These are phyloP conservation scores for Biston betularia DNA, from an alignment of 2,888 invertebrate species.

Conservation along the genomic window DNA sequence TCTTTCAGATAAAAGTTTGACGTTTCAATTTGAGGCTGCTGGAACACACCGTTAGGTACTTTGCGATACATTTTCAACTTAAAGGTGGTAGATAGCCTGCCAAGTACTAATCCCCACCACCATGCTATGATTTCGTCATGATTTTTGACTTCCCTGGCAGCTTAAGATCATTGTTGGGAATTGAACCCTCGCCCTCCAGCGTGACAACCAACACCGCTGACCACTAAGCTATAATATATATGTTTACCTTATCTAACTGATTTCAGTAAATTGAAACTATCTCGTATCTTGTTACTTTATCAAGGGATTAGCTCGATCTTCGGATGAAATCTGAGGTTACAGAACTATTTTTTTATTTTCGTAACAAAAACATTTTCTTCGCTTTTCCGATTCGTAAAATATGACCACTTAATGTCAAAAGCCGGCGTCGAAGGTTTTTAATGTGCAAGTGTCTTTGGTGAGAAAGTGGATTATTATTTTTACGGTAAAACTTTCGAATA, in stretches of 20 bases:
- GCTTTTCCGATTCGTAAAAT: constrained; percentile 31
- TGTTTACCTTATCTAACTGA: constrained; percentile 1
- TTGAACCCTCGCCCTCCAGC: too few relatives aligned
- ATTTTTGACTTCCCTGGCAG: too few relatives aligned
- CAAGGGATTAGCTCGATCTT: constrained; percentile 16
- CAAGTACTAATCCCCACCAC: too few relatives aligned
- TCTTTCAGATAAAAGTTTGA: too few relatives aligned
- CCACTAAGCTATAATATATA: neutral
- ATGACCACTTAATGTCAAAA: constrained; percentile 27
- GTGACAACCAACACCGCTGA: too few relatives aligned
- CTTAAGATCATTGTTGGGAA: too few relatives aligned
- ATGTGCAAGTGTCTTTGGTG: constrained; percentile 25
- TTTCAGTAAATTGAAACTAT: constrained; percentile 10
- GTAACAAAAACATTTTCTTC: constrained; percentile 26
- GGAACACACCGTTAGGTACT: too few relatives aligned
- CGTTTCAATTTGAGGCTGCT: too few relatives aligned
- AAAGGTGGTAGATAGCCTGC: too few relatives aligned
- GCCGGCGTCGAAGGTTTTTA: constrained; percentile 22
- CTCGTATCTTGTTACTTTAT: constrained; percentile 7
- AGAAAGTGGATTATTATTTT: constrained; percentile 16
- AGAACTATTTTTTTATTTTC: constrained; percentile 9
- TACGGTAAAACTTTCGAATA: neutral
- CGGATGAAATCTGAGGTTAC: constrained; percentile 12
- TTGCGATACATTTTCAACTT: too few relatives aligned
- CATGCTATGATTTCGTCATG: too few relatives aligned